Percentiles rank a stretch among this genome's conserved stretches.
These are phyloP conservation scores for Danio jaintianensis DNA, from an alignment of 2,797 vertebrate species.

Conservation along the genomic window DNA sequence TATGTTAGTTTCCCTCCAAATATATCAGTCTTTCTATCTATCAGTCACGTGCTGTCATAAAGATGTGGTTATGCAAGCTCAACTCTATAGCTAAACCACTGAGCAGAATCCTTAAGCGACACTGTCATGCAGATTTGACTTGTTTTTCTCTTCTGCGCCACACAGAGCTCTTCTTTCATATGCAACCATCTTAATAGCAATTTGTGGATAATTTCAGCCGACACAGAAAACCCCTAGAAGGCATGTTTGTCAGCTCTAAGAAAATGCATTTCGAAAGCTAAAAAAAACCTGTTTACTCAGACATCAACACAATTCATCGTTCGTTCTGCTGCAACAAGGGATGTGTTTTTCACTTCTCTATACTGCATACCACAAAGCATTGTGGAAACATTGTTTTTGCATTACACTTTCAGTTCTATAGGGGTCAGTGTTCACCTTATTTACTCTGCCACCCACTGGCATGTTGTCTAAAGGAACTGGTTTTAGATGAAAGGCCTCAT, in stretches of 20 bases:
- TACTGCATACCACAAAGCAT: neutral
- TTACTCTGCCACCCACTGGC: neutral
- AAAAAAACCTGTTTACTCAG: neutral
- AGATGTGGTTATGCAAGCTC: neutral
- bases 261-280: neutral
- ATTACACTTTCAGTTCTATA: constrained; percentile 1
- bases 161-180: neutral
- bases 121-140: neutral
- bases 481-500: neutral
- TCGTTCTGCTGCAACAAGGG: neutral
- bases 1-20: neutral
- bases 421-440: constrained; percentile 24
- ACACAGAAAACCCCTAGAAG: neutral
- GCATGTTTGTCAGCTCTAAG: neutral
- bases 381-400: constrained; percentile 5
- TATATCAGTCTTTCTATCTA: neutral
- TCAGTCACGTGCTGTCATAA: neutral
- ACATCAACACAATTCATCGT: neutral
- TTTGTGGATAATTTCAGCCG: neutral
- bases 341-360: neutral
- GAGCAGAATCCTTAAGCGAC: neutral
- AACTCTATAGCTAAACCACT: neutral
- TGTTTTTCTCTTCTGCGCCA: neutral
- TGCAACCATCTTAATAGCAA: neutral
- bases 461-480: neutral